phyloP scores from a whole-genome alignment of 2,888 invertebrate genomes.

The Xylota sylvarum region DNA sequence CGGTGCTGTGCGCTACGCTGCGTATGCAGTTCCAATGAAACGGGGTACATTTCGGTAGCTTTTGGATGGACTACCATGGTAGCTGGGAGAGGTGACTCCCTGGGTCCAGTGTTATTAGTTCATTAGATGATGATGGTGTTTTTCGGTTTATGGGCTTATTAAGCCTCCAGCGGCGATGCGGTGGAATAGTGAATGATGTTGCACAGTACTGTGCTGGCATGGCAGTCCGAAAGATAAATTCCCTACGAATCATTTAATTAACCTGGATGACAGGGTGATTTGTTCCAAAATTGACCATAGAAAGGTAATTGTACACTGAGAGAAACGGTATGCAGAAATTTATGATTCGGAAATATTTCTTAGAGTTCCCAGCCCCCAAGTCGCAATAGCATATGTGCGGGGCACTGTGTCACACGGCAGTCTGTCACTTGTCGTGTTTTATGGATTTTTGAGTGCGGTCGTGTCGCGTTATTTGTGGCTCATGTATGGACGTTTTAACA shows the following conservation, averaged over 20 bases:
- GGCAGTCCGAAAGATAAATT: constrained; percentile 57
- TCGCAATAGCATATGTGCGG: too few relatives aligned
- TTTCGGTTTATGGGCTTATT: constrained; percentile 60
- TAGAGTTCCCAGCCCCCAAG: background rate
- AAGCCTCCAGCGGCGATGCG: constrained; percentile 56
- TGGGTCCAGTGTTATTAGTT: constrained; percentile 69
- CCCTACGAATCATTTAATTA: constrained; percentile 71
- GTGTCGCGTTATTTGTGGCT: background rate
- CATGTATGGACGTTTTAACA: background rate
- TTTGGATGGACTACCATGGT: constrained; percentile 63
- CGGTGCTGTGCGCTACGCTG: constrained; percentile 1
- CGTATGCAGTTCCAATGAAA: constrained; percentile 41
- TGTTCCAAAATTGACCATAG: constrained; percentile 52
- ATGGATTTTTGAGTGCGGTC: background rate
- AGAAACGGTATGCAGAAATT: constrained; percentile 47
- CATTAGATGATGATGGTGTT: constrained; percentile 70
- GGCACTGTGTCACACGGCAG: background rate
- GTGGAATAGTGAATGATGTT: constrained; percentile 34
- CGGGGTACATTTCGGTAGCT: constrained; percentile 64
- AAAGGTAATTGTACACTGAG: constrained; percentile 41
- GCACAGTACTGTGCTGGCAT: constrained; percentile 25
- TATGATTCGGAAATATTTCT: constrained; percentile 43
- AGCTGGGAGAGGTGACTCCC: constrained; percentile 56
- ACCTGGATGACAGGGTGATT: constrained; percentile 72
- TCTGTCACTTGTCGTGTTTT: background rate